These are phyloP conservation scores for Mola mola DNA, from an alignment of 2,113 vertebrate species.

Conservation along the genomic window DNA sequence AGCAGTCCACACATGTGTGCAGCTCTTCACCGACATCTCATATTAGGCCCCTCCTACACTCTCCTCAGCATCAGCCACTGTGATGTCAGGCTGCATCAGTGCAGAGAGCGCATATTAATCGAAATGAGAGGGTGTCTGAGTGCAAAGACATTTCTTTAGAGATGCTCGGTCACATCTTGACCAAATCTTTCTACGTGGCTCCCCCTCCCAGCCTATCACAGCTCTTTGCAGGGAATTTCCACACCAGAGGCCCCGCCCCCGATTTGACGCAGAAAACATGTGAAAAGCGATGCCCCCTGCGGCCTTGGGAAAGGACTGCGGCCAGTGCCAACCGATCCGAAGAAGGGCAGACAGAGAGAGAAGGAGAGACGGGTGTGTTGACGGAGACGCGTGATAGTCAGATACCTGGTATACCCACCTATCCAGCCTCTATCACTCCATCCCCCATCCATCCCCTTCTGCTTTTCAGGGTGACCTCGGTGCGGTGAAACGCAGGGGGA, in stretches of 20 bases:
- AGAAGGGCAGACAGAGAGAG: not conserved
- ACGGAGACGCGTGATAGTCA: not conserved
- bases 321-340: constrained; percentile 28
- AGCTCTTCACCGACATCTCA: constrained; percentile 29
- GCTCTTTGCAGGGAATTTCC: constrained; percentile 80
- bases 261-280: constrained; percentile 76
- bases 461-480: constrained; percentile 59
- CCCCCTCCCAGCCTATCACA: constrained; percentile 65
- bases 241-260: constrained; percentile 75
- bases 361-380: not conserved
- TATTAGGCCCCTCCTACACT: constrained; percentile 7
- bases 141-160: not conserved
- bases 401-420: not conserved
- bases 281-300: constrained; percentile 64
- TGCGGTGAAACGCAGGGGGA: constrained; percentile 14
- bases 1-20: constrained; percentile 22
- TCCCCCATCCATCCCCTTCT: not conserved
- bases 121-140: constrained; percentile 1
- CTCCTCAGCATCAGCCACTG: constrained; percentile 27
- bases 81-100: constrained; percentile 11
- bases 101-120: constrained; percentile 28
- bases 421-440: not conserved
- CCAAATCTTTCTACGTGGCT: constrained; percentile 48
- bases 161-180: constrained; percentile 17
- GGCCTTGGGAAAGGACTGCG: constrained; percentile 70